Base-by-base conservation (phyloP, 2,888 invertebrate genomes). In the Pheosia gnoma region DNA sequence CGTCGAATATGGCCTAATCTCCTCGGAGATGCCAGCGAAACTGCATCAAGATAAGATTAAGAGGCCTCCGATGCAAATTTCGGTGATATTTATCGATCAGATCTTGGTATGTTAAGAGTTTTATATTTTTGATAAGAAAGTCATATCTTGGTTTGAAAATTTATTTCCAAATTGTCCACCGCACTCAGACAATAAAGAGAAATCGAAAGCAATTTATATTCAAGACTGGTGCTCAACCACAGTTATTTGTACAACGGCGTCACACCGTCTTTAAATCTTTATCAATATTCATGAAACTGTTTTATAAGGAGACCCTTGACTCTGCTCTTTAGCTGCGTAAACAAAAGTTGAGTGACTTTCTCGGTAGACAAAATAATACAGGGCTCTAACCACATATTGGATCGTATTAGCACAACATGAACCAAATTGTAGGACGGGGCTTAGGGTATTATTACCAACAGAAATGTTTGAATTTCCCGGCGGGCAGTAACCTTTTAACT, bases 261-360 rank as follows among this genome's bases (percentile, higher is more conserved):
- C 81, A 81, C 82, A 86, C 85, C 85, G 87, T 86, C 83, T 83
- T 84, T 79, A 86, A 85, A 88, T 86, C 84, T 79, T 74, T 81
- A 83, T 88, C 83, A 87, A 89, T 90, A 90, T 90, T 89, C 87
- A 90, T 89, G 85, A 82, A 81, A 77, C 79, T 79, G 84, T 80
- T 87, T 86, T 84, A 84, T 84, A 85, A 85, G 78, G 78, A 80
- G 80, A 82, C 79, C 81, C 80, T 81, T 82, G 81, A 4, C 47
- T 81, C 47, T 25, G 25, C 25, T 84, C 82, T 84, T 86, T 79
- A 80, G 79, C 76, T 67, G 77, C 78, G 79, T 77, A 81, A 83
- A 85, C 81, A 80, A 82, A 84, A 81, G 79, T 80, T 82, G 78
- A 83, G 80, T 79, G 80, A 84, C 81, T 81, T 79, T 76, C 67